phyloP scores from a whole-genome alignment of 2,888 invertebrate species.

The Cryptus viduatorius region DNA sequence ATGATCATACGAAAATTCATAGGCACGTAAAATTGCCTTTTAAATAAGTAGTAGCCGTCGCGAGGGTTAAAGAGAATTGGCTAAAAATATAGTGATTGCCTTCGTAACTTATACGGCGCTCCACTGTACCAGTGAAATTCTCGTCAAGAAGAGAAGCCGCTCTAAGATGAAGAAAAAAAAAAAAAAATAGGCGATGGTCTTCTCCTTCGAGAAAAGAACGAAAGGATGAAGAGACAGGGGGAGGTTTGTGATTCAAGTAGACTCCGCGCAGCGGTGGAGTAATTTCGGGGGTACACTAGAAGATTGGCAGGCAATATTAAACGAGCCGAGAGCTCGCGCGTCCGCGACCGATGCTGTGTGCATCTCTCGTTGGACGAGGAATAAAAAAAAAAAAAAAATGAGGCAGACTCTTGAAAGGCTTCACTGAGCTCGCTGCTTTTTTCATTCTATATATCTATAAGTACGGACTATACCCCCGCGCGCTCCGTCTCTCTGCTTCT shows the following conservation, averaged over 20 bases:
- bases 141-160: slow-evolving; percentile 14
- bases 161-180: not conserved
- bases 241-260: slow-evolving; percentile 54
- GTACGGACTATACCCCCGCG: slow-evolving; percentile 24
- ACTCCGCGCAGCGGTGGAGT: slow-evolving; percentile 41
- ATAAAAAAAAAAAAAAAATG: slow-evolving; percentile 41
- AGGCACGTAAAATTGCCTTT: not conserved
- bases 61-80: not conserved
- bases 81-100: not conserved
- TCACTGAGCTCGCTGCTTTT: slow-evolving; percentile 53
- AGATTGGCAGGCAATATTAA: slow-evolving; percentile 66
- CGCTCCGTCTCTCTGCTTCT: slow-evolving; percentile 32
- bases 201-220: slow-evolving; percentile 34
- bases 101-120: not conserved
- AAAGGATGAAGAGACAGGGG: slow-evolving; percentile 32
- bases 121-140: not conserved
- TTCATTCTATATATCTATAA: slow-evolving; percentile 33
- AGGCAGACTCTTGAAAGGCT: slow-evolving; percentile 47
- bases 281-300: slow-evolving; percentile 48
- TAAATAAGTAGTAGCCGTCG: not conserved
- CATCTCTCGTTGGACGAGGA: slow-evolving; percentile 54
- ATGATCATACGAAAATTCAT: not conserved
- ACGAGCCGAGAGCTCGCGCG: slow-evolving; percentile 58
- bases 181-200: slow-evolving; percentile 28
- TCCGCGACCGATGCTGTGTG: slow-evolving; percentile 62